Evolutionary conservation across 2,797 vertebrate genomes (phyloP), one percentile per base, ranked within the genome.

Genomic region (Poeciliopsis gracilis): DNA sequence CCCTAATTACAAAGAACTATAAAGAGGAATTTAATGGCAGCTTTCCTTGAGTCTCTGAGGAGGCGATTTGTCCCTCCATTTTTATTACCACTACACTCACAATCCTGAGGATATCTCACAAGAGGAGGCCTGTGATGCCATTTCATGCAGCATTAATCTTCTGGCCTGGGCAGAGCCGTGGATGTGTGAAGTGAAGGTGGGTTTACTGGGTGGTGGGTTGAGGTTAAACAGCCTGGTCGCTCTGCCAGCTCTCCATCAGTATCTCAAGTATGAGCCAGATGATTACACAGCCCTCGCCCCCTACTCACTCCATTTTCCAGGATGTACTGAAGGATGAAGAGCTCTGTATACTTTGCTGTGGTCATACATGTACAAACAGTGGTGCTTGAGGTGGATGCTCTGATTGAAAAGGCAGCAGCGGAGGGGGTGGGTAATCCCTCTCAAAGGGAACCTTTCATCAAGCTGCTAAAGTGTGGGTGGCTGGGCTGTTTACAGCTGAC

Each of bases 141-240:
- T 94, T 94, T 94, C 91, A 94, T 91, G 93, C 91, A 93, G 91
- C 92, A 93, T 91, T 94, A 94, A 90, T 93, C 89, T 87, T 73
- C 28, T 72, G 83, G 76, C 73, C 72, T 76, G 73, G 49, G 83
- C 77, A 79, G 69, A 80, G 77, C 57, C 66, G 69, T 83, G 73
- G 78, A 82, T 80, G 82, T 88, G 81, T 84, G 72, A 69, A 30
- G 30, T 71, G 73, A 74, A 66, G 49, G 47, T 25, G 47, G 53
- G 67, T 30, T 87, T 76, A 77, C 43, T 71, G 49, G 82, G 78
- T 75, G 82, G 76, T 73, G 78, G 84, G 82, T 89, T 53, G 49
- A 82, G 82, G 88, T 93, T 93, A 91, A 93, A 91, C 89, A 92
- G 91, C 86, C 84, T 69, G 78, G 80, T 59, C 67, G 79, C 86